These are phyloP conservation scores for Acanthosepion lycidas DNA, from an alignment of 2,888 invertebrate species.

Conservation along the genomic window DNA sequence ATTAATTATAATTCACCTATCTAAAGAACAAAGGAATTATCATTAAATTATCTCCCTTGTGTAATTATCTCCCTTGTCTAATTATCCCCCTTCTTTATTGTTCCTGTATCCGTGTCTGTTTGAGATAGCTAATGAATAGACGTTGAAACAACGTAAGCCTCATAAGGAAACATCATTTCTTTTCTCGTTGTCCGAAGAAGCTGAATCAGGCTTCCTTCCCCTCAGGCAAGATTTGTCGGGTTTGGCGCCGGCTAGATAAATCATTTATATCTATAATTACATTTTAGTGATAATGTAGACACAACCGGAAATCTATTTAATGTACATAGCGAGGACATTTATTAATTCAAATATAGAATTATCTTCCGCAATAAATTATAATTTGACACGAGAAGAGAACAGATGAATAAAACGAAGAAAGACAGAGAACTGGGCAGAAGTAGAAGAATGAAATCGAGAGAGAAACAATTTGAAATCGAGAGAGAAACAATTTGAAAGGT, in stretches of 20 bases:
- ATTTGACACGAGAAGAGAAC: not conserved
- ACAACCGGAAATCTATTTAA: conserved; percentile 33
- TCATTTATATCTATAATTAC: conserved; percentile 9
- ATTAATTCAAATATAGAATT: not conserved
- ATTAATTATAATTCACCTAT: too few species aligned
- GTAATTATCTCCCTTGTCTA: not conserved
- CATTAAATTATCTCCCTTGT: too few species aligned
- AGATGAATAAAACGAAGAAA: not conserved
- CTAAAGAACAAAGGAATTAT: too few species aligned
- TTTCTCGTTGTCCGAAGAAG: not conserved
- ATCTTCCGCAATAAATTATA: not conserved
- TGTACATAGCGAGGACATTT: not conserved
- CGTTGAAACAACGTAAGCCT: not conserved
- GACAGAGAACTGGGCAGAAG: not conserved
- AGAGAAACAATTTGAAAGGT: not conserved
- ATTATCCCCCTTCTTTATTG: not conserved
- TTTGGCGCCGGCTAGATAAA: not conserved
- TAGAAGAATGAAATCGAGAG: too few species aligned
- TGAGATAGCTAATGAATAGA: not conserved
- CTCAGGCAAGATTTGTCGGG: not conserved
- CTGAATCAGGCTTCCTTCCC: not conserved
- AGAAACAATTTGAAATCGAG: not conserved
- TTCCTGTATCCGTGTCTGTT: not conserved
- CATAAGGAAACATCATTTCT: not conserved
- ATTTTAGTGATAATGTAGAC: conserved; percentile 33